Conservation (phyloP, 2,113 vertebrate genomes). For the Silurus glanis region DNA sequence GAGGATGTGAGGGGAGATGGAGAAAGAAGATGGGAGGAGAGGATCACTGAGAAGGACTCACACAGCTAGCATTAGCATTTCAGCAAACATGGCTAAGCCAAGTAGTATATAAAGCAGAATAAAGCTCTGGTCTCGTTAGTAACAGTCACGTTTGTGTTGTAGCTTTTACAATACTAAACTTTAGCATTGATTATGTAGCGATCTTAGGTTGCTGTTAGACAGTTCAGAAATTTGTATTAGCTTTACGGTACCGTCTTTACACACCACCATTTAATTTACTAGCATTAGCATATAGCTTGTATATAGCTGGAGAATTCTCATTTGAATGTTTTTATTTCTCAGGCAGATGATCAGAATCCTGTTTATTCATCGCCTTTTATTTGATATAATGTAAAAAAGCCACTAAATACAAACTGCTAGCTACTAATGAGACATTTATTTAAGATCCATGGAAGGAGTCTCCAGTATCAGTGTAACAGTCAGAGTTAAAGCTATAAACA, state of each 20-base stretch:
- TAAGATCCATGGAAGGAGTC: too few relatives aligned
- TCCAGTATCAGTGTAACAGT: too few relatives aligned
- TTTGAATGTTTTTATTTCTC: too few relatives aligned
- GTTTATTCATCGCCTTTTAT: too few relatives aligned
- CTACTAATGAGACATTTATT: too few relatives aligned
- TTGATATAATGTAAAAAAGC: too few relatives aligned
- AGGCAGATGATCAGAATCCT: too few relatives aligned
- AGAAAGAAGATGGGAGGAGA: conserved; percentile 1
- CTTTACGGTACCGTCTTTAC: too few relatives aligned
- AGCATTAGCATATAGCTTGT: too few relatives aligned
- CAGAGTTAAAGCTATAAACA: too few relatives aligned
- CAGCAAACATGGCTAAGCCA: neutral
- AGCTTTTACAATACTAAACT: neutral
- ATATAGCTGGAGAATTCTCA: too few relatives aligned
- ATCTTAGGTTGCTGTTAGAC: neutral
- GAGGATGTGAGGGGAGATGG: conserved; percentile 10
- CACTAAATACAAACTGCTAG: too few relatives aligned
- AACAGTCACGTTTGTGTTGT: neutral
- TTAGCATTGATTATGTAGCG: neutral
- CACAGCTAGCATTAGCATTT: neutral
- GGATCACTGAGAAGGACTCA: neutral
- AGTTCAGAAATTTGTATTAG: neutral
- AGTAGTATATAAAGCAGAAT: neutral
- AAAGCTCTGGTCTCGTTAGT: neutral
- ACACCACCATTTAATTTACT: neutral